Evolutionary conservation across 1,140 invertebrate species (phyloP), one percentile per base, ranked within the genome.

Genomic region (Bicyclus anynana): DNA sequence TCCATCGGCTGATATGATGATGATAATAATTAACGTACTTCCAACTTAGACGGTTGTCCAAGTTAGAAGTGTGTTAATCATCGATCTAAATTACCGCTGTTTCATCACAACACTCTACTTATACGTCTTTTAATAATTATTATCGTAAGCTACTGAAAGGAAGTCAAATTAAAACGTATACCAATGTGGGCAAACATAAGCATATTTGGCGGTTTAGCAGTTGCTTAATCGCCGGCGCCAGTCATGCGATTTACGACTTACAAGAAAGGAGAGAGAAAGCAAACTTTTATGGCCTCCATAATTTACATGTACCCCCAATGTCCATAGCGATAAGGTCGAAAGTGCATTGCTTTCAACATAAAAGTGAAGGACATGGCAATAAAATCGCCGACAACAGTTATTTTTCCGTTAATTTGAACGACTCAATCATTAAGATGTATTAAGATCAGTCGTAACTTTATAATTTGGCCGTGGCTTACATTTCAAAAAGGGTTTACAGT

Each of bases 361-460:
- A 33, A 33, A 33, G 29, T 40, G 37, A 14, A 16, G 37, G 16
- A 23, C 18, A 38, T 17, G 20, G 27, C 56, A 58, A 62, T 62
- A 50, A 59, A 67, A 51, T 44, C 50, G 48, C 49, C 53, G 26
- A 18, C n/a, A 46, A 62, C 63, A 54, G 54, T 62, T 67, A 59
- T n/a, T 23, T 44, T 53, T 17, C 48, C 47, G 51, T 56, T 51
- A 59, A 59, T 55, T 48, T 23, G 38, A 48, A 35, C 27, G 33
- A 38, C 37, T 51, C 20, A 51, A 40, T 51, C 35, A 51, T 51
- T 38, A 29, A 9, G 13, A 51, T 14, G 18, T 51, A 38, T 51
- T 51, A 51, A 21, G 47, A 38, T 13, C 26, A 40, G 14, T 40
- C 37, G 37, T 40, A 40, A 40, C 37, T 40, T 40, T 40, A 40